Percentiles rank a stretch among this genome's conserved stretches.
These are phyloP conservation scores for Bombus terrestris DNA, from an alignment of 1,140 invertebrate genomes.

Conservation along the genomic window DNA sequence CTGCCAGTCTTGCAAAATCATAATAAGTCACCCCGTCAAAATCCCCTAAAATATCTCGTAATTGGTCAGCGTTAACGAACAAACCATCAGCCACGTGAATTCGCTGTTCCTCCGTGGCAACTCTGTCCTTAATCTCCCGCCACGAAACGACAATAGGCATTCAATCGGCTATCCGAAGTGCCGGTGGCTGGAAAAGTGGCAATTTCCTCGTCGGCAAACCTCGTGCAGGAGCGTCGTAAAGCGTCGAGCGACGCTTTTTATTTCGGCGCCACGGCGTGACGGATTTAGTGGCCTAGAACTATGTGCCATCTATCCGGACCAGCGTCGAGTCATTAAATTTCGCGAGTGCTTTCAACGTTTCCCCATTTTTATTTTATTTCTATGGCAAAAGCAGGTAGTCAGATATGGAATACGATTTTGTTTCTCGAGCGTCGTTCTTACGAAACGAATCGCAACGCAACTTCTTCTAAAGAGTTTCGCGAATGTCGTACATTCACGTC, in stretches of 20 bases:
- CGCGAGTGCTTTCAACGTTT: not conserved
- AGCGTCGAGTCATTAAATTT: not conserved
- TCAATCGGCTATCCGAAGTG: not conserved
- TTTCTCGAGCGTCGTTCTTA: too few species aligned
- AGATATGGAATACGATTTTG: too few species aligned
- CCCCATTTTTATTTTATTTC: not conserved
- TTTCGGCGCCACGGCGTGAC: not conserved
- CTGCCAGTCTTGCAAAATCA: too few species aligned
- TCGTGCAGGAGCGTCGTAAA: not conserved
- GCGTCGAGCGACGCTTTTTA: not conserved
- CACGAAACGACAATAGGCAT: constrained; percentile 3
- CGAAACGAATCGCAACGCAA: too few species aligned
- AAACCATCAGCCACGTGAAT: not conserved
- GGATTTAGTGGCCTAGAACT: not conserved
- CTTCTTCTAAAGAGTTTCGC: too few species aligned
- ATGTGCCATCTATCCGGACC: not conserved
- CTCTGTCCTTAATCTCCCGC: not conserved
- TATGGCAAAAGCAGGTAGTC: too few species aligned
- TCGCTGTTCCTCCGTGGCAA: too few species aligned
- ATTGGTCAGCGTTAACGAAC: not conserved
- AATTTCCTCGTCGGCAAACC: not conserved
- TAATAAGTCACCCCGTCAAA: too few species aligned
- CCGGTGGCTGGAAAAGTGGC: not conserved
- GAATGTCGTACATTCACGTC: too few species aligned
- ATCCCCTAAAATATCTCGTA: not conserved